These are phyloP conservation scores for Resseliella maxima DNA, from an alignment of 2,888 invertebrate species.

Conservation along the genomic window DNA sequence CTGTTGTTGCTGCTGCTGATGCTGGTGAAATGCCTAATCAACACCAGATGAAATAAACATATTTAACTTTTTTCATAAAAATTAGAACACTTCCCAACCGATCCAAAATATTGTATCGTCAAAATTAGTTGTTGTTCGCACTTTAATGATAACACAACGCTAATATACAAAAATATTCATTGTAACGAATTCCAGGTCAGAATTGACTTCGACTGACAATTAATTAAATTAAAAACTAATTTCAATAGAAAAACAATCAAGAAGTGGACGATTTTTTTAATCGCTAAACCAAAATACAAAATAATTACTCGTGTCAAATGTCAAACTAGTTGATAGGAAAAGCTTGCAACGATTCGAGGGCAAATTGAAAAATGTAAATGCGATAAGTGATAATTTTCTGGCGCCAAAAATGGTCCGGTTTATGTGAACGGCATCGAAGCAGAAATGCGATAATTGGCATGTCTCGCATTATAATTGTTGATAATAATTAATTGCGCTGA, in stretches of 20 bases:
- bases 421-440: constrained; percentile 25
- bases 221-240: constrained; percentile 32
- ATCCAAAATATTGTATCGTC: neutral
- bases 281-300: neutral
- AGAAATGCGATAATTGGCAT: constrained; percentile 28
- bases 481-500: constrained; percentile 48
- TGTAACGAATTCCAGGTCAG: neutral
- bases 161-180: neutral
- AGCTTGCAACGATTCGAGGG: constrained; percentile 11
- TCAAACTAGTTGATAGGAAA: neutral
- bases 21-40: constrained; percentile 8
- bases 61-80: neutral
- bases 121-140: constrained; percentile 47
- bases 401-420: neutral
- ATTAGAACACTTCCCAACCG: neutral
- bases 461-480: constrained; percentile 42
- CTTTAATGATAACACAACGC: neutral
- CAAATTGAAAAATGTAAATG: constrained; percentile 11
- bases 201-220: neutral
- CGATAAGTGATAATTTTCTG: constrained; percentile 43
- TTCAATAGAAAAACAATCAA: neutral
- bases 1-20: neutral
- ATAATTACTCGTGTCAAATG: constrained; percentile 28
- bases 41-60: constrained; percentile 33
- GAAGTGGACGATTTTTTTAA: neutral